Percentiles rank a stretch among this genome's conserved stretches.
phyloP scores from a whole-genome alignment of 2,888 invertebrate species.

The Troides helena region DNA sequence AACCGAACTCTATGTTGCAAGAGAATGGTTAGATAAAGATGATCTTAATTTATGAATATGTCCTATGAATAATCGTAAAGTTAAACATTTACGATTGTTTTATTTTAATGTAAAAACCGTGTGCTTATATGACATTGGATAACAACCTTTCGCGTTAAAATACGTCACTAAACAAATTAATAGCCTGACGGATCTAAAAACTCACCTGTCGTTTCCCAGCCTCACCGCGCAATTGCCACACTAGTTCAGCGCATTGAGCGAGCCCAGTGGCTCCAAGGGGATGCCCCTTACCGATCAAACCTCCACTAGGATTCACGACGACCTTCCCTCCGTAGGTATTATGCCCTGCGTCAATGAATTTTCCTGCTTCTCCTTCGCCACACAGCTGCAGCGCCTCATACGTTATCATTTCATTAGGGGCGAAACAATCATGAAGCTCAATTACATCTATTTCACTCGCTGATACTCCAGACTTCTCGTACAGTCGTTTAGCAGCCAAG shows the following conservation, averaged over 20 bases:
- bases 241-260: constrained; percentile 95
- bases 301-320: constrained; percentile 99
- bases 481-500: constrained; percentile 87
- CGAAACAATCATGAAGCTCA: constrained; percentile 99
- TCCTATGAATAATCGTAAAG: too few species aligned
- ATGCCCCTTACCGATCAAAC: constrained; percentile 98
- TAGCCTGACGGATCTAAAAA: constrained; percentile 26
- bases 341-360: constrained; percentile 94
- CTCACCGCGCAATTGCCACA: constrained; percentile 90
- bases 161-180: not conserved
- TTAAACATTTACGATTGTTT: too few species aligned
- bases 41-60: too few species aligned
- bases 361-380: constrained; percentile 93
- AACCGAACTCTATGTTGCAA: too few species aligned
- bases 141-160: too few species aligned
- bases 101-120: too few species aligned
- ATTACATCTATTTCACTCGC: constrained; percentile 94
- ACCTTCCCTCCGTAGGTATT: constrained; percentile 98
- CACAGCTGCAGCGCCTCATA: constrained; percentile 98
- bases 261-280: constrained; percentile 96
- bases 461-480: constrained; percentile 85
- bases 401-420: constrained; percentile 97
- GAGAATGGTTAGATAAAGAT: too few species aligned
- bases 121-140: too few species aligned
- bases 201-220: constrained; percentile 88